Base-by-base conservation (phyloP, 2,888 invertebrate species). In the Teleiodes luculella region DNA sequence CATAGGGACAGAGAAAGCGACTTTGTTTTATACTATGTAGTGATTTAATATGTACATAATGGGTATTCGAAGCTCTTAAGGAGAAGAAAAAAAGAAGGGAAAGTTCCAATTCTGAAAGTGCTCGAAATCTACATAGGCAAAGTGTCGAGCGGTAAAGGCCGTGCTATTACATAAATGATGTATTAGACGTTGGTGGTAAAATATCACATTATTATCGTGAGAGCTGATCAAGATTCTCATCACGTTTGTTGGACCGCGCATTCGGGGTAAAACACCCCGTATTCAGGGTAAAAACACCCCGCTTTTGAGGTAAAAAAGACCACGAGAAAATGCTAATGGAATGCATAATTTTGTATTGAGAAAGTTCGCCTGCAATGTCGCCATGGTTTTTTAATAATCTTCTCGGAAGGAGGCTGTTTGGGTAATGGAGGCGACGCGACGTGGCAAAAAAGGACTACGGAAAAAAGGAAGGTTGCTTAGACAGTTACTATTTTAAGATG, bases 181-280 rank as follows among this genome's bases (percentile, higher is more conserved):
- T 18, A 39, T 18, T 39, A 10, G 4, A 18, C 18, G 16, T 39
- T 39, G 18, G 8, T 39, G 46, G 45, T 55, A 52, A 65, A 63
- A 68, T 66, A 72, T 67, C 68, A 63, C 68, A 68, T 68, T 67
- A 68, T 65, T 65, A 66, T 63, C 64, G 62, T 55, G 57, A 62
- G 48, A 60, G 60, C 57, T 59, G 55, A 66, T 72, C 70, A 64
- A 16, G 39, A 72, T 67, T 72, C 73, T 36, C 14, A 55, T 63
- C 72, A 69, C 73, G 69, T 62, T 39, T 14, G 11, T 10, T 28
- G 24, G 16, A 49, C 50, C 49, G 49, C 43, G 49, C 35, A 51
- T 53, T 57, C 57, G 57, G 16, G 18, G 39, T 39, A 39, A 65
- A 64, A 67, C 24, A 4, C 24, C 24, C 24, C 24, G 24, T 24